Base-by-base conservation (phyloP, 2,888 invertebrate genomes). In the Melangyna quadrimaculata region DNA sequence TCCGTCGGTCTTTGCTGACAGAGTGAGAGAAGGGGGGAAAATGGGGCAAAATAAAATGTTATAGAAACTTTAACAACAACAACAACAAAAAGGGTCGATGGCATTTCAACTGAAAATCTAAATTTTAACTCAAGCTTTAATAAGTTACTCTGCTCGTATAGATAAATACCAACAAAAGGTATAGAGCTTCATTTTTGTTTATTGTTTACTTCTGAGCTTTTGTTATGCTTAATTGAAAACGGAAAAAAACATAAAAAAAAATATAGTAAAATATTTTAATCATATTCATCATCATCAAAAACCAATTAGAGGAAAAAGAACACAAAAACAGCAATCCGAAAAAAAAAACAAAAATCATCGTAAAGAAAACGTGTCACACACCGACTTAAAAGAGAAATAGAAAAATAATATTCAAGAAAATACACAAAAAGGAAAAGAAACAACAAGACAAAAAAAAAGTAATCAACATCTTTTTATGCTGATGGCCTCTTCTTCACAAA, bases 401-500 rank as follows among this genome's bases (percentile, higher is more conserved):
- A 48, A 81, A 86, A 86, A 81, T 63, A 69, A 43, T 27, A 80
- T 77, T 72, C 69, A 86, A 86, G 73, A 86, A 81, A 81, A 70
- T 77, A 59, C 63, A 84, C 70, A 53, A 48, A 29, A 61, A 22
- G 22, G 6, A 48, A 24, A 71, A 12, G 57, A 51, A 19, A 59
- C 40, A 72, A 17, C 17, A 63, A 73, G 10, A 40, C 19, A 27
- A 74, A 65, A 65, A 65, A 59, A 75, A 80, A 71, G 55, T 63
- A 75, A 71, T 65, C 55, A 84, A 74, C 83, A 84, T 84, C 79
- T 80, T 67, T 80, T 80, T 72, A 72, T 75, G 84, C 72, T 80
- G 84, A 77, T 84, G 71, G 71, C 80, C 75, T 75, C 84, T 71
- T 70, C 72, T 63, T 53, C 37, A 78, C 35, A n/a, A n/a, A n/a